Conservation (phyloP, 2,113 vertebrate genomes). For the Pandion haliaetus region DNA sequence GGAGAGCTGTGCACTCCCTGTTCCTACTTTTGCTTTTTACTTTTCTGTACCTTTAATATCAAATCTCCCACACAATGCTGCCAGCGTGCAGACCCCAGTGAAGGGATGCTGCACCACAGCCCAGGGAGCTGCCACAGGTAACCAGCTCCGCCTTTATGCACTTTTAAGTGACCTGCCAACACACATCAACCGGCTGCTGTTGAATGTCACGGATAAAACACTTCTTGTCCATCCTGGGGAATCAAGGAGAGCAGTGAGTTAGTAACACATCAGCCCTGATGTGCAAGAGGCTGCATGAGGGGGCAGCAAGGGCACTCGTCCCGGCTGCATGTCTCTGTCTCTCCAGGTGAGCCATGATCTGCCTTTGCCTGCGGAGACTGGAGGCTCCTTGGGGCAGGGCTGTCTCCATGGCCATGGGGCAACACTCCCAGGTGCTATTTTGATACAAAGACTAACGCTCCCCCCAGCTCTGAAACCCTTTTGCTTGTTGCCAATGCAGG, state of each 20-base stretch:
- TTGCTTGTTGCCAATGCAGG: not conserved
- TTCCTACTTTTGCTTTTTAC: not conserved
- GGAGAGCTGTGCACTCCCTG: not conserved
- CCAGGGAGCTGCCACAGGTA: not conserved
- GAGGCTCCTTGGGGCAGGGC: not conserved
- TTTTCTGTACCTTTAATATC: not conserved
- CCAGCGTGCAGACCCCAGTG: rapidly evolving
- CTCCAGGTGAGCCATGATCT: not conserved
- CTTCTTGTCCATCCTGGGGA: not conserved
- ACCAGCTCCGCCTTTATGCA: not conserved
- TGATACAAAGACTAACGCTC: not conserved
- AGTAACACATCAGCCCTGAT: not conserved
- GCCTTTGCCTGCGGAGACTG: not conserved
- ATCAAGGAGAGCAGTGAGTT: not conserved
- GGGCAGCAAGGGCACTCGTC: not conserved
- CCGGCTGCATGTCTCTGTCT: not conserved
- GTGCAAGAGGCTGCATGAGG: not conserved
- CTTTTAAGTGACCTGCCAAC: not conserved
- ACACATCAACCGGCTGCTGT: not conserved
- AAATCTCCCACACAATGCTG: rapidly evolving
- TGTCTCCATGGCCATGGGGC: not conserved
- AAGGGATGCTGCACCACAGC: not conserved
- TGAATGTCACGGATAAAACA: not conserved
- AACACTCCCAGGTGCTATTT: not conserved
- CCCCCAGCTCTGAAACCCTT: not conserved